Evolutionary conservation across 1,140 invertebrate species (phyloP).

Genomic region (Monochamus saltuarius): DNA sequence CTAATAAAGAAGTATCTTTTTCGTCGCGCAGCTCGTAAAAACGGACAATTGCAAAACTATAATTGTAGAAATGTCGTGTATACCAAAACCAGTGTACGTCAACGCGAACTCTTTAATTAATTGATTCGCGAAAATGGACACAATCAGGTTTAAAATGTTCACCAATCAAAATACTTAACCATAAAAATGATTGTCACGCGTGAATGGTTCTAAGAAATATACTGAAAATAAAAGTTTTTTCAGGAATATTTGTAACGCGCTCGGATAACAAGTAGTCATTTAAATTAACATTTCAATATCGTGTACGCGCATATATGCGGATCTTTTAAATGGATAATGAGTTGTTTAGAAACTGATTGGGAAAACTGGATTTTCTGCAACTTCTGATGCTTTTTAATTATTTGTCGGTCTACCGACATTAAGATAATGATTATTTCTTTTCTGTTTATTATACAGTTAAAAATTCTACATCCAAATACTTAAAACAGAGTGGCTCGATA

Average conservation of each 20-base stretch:
- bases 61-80: slow-evolving; percentile 20
- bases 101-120: slow-evolving; percentile 24
- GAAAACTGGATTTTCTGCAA: no score
- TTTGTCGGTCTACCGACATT: no score
- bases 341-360: background rate
- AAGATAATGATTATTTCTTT: no score
- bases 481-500: no score
- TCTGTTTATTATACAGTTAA: no score
- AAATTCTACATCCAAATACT: no score
- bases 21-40: slow-evolving; percentile 8
- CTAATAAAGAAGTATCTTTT: slow-evolving; percentile 25
- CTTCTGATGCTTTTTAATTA: no score
- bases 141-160: slow-evolving; percentile 30
- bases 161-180: slow-evolving; percentile 27
- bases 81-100: slow-evolving; percentile 25
- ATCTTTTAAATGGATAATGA: slow-evolving; percentile 11
- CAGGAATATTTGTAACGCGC: slow-evolving; percentile 21
- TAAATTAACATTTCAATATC: slow-evolving; percentile 25
- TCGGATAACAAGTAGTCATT: slow-evolving; percentile 20
- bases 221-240: slow-evolving; percentile 16
- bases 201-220: slow-evolving; percentile 13
- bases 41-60: slow-evolving; percentile 12
- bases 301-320: slow-evolving; percentile 16
- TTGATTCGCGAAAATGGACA: slow-evolving; percentile 28
- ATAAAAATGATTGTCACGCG: slow-evolving; percentile 29